phyloP scores from a whole-genome alignment of 2,113 vertebrate species.

The Tetrao urogallus region DNA sequence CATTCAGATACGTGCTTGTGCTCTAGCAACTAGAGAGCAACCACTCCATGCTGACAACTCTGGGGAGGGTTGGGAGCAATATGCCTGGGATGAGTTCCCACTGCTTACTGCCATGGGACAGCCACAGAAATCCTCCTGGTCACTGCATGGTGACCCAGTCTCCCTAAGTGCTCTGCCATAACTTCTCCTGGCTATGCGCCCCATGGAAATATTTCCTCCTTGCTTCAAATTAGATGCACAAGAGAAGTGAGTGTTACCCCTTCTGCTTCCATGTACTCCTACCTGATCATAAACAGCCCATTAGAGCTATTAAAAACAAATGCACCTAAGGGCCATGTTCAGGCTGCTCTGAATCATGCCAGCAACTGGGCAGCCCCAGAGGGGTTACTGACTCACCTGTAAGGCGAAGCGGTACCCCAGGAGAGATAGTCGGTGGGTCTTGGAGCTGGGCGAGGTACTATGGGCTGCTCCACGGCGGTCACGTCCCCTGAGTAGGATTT shows the following conservation, averaged over 20 bases:
- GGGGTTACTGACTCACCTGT: conserved; percentile 85
- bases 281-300: neutral
- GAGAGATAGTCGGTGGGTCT: conserved; percentile 96
- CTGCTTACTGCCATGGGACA: neutral
- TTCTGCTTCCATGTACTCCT: neutral
- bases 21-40: neutral
- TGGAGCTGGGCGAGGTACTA: conserved; percentile 93
- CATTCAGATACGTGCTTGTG: fast-evolving
- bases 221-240: neutral
- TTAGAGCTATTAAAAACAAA: neutral
- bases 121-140: conserved; percentile 44
- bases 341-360: neutral
- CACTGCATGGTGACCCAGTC: neutral
- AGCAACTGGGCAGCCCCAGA: neutral
- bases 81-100: neutral
- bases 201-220: neutral
- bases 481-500: conserved; percentile 96
- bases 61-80: neutral
- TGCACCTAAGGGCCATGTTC: neutral
- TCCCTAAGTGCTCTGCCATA: neutral
- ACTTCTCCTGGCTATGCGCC: neutral
- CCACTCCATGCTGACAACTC: neutral
- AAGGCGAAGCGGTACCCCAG: conserved; percentile 94
- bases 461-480: conserved; percentile 96
- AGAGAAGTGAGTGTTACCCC: neutral